phyloP scores from a whole-genome alignment of 2,113 vertebrate genomes.

The Sakesphorus luctuosus region DNA sequence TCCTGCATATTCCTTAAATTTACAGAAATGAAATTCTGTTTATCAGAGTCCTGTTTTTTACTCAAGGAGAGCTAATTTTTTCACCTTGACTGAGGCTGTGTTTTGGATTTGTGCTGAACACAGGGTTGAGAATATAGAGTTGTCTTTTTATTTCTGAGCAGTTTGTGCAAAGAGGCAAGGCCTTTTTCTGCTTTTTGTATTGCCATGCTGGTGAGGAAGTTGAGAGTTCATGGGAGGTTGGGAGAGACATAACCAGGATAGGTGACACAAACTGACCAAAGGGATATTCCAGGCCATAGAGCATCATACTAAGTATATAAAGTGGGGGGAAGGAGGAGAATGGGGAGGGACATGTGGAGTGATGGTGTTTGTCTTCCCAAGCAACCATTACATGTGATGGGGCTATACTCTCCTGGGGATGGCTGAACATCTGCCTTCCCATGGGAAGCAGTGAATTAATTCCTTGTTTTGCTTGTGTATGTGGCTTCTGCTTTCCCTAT shows the following conservation, averaged over 20 bases:
- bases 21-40: not conserved
- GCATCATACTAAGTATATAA: too few species aligned
- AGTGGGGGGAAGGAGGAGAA: not conserved
- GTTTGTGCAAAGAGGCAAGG: not conserved
- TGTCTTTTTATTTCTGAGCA: not conserved
- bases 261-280: not conserved
- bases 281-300: not conserved
- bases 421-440: not conserved
- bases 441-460: not conserved
- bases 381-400: fast-evolving
- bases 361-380: not conserved
- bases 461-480: not conserved
- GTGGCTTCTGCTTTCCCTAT: not conserved
- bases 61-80: not conserved
- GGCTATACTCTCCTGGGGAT: not conserved
- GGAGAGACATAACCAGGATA: not conserved
- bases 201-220: fast-evolving
- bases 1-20: not conserved
- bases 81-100: not conserved
- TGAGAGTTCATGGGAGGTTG: fast-evolving
- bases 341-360: not conserved
- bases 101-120: not conserved
- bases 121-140: not conserved
- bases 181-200: not conserved
- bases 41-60: not conserved